Evolutionary conservation across 2,113 vertebrate species (phyloP).

Genomic region (Gallinago jamesoni): DNA sequence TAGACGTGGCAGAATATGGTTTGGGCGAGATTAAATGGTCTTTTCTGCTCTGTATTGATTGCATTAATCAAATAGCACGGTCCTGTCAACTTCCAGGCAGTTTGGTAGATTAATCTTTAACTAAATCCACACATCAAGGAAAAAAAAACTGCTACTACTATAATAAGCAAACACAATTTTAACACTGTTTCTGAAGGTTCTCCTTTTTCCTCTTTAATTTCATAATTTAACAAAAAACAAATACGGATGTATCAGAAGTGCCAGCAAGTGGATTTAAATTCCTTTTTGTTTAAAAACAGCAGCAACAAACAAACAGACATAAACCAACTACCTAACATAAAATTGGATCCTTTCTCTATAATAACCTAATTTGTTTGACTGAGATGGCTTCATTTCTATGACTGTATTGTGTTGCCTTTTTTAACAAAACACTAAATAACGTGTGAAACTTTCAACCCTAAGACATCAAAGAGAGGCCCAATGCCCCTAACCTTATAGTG

Average conservation of each 20-base stretch:
- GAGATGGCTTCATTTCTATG: constrained; percentile 81
- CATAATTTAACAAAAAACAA: constrained; percentile 44
- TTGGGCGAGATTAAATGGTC: constrained; percentile 36
- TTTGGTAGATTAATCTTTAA: constrained; percentile 54
- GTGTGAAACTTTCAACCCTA: constrained; percentile 78
- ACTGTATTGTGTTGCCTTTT: constrained; percentile 84
- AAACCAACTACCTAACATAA: constrained; percentile 74
- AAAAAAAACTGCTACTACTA: constrained; percentile 31
- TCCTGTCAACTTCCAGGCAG: constrained; percentile 54
- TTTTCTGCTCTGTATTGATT: constrained; percentile 61
- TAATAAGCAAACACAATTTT: constrained; percentile 44
- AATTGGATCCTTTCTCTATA: constrained; percentile 75
- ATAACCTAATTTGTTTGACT: constrained; percentile 78
- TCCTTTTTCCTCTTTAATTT: constrained; percentile 71
- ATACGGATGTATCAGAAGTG: constrained; percentile 70
- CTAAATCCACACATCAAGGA: constrained; percentile 58
- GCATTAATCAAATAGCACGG: constrained; percentile 22
- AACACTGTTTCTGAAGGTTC: constrained; percentile 66
- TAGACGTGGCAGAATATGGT: constrained; percentile 17
- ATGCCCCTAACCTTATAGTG: constrained; percentile 80
- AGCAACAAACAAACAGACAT: constrained; percentile 33
- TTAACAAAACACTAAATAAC: constrained; percentile 76
- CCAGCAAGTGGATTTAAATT: constrained; percentile 69
- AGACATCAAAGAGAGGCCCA: constrained; percentile 74
- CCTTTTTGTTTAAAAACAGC: constrained; percentile 63